A percentile compares a stretch with the other conserved stretches of the same genome.
phyloP scores from a whole-genome alignment of 2,113 vertebrate species.

The Hiodon tergisus region DNA sequence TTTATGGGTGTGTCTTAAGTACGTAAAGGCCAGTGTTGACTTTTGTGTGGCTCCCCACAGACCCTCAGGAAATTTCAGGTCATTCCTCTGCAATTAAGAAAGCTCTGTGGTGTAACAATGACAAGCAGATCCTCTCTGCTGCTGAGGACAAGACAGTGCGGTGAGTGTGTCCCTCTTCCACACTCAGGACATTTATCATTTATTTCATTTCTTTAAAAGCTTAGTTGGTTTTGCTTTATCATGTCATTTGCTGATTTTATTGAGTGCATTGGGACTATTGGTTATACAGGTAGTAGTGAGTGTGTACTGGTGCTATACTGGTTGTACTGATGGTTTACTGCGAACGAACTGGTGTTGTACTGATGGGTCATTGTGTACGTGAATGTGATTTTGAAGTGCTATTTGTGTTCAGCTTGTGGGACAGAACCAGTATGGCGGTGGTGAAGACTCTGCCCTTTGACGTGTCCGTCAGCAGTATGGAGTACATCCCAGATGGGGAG shows the following conservation, averaged over 20 bases:
- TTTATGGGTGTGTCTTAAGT: neutral
- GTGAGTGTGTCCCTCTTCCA: conserved; percentile 54
- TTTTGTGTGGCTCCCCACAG: conserved; percentile 47
- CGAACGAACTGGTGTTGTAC: no score
- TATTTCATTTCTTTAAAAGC: no score
- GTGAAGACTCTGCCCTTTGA: conserved; percentile 83
- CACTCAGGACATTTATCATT: neutral
- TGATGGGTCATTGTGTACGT: neutral
- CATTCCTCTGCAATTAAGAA: conserved; percentile 95
- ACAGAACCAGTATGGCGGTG: conserved; percentile 76
- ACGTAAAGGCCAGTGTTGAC: neutral
- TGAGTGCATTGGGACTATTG: neutral
- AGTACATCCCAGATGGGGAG: conserved; percentile 88
- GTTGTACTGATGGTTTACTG: neutral
- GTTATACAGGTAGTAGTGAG: neutral
- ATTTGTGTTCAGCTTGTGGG: conserved; percentile 77
- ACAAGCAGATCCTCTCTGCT: conserved; percentile 89
- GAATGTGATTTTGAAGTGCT: neutral
- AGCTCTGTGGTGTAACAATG: conserved; percentile 89
- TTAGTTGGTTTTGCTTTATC: no score
- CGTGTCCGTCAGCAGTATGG: conserved; percentile 91
- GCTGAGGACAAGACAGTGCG: conserved; percentile 94
- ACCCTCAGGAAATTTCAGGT: conserved; percentile 83
- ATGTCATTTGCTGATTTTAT: neutral
- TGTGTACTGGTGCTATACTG: conserved; percentile 1